Conservation (phyloP, 2,797 vertebrate genomes). For the Apogon talboti region DNA sequence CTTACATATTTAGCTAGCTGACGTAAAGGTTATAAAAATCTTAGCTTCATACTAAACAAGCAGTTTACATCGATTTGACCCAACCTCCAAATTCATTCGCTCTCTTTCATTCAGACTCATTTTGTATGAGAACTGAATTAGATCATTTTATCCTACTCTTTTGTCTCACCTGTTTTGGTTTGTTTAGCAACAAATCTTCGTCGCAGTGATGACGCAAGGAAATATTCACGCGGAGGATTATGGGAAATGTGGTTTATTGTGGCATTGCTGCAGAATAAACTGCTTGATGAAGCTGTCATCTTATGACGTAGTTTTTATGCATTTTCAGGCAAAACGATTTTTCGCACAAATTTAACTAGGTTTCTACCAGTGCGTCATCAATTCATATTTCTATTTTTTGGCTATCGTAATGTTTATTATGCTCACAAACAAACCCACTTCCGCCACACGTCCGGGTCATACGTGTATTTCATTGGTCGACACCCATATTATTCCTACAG, state of each 20-base stretch:
- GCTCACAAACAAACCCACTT: slow-evolving; percentile 16
- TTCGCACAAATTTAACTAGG: fast-evolving
- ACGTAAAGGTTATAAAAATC: neutral
- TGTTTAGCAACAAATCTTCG: slow-evolving; percentile 58
- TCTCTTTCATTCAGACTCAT: neutral
- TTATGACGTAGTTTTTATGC: too few species aligned
- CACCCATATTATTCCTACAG: neutral
- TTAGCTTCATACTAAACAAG: neutral
- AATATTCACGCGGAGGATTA: slow-evolving; percentile 7
- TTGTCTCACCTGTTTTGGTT: slow-evolving; percentile 60
- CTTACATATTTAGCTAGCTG: slow-evolving; percentile 19
- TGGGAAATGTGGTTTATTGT: slow-evolving; percentile 59
- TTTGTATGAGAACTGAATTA: neutral
- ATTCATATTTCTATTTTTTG: neutral
- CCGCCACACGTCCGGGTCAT: neutral
- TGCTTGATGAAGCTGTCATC: too few species aligned
- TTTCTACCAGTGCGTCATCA: neutral
- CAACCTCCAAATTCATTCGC: fast-evolving
- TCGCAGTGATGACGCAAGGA: slow-evolving; percentile 55
- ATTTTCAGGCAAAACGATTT: too few species aligned
- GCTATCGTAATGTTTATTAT: neutral
- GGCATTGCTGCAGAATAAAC: fast-evolving
- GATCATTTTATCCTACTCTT: neutral
- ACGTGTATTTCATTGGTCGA: slow-evolving; percentile 56
- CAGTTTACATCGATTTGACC: fast-evolving